These are phyloP conservation scores for Probaryconus sp. DNA, from an alignment of 1,140 invertebrate genomes.

Conservation along the genomic window DNA sequence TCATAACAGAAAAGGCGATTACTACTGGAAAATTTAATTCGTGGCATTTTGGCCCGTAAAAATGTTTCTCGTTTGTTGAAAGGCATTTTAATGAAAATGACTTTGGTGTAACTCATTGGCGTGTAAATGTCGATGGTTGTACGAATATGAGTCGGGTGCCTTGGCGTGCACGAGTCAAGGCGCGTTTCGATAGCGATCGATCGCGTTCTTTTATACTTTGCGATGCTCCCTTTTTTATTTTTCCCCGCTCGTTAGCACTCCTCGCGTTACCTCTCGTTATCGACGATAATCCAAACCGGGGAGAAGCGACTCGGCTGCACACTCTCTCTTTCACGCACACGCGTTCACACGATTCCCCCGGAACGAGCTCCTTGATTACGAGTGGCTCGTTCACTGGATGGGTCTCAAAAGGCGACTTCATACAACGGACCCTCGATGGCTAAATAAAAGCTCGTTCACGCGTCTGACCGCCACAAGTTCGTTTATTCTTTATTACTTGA, in stretches of 20 bases:
- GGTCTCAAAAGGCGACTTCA: constrained; percentile 46
- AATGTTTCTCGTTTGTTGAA: constrained; percentile 10
- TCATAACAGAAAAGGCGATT: constrained; percentile 3
- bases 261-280: constrained; percentile 55
- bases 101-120: constrained; percentile 11
- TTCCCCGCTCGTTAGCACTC: constrained; percentile 55
- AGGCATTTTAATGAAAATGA: constrained; percentile 27
- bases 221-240: constrained; percentile 39
- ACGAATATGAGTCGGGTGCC: constrained; percentile 2
- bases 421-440: constrained; percentile 39
- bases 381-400: constrained; percentile 48
- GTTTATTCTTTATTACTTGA: constrained; percentile 27
- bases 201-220: constrained; percentile 33
- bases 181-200: constrained; percentile 42
- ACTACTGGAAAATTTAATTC: neutral
- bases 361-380: constrained; percentile 54
- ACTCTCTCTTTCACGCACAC: constrained; percentile 40
- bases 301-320: constrained; percentile 21
- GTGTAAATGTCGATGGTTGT: constrained; percentile 18
- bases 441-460: constrained; percentile 47
- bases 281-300: constrained; percentile 57
- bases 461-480: constrained; percentile 31
- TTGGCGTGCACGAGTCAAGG: constrained; percentile 38
- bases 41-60: constrained; percentile 1
- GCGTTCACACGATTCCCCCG: constrained; percentile 54